Percentiles rank a stretch among this genome's conserved stretches.
phyloP scores from a whole-genome alignment of 2,113 vertebrate species.

The Puntigrus tetrazona region DNA sequence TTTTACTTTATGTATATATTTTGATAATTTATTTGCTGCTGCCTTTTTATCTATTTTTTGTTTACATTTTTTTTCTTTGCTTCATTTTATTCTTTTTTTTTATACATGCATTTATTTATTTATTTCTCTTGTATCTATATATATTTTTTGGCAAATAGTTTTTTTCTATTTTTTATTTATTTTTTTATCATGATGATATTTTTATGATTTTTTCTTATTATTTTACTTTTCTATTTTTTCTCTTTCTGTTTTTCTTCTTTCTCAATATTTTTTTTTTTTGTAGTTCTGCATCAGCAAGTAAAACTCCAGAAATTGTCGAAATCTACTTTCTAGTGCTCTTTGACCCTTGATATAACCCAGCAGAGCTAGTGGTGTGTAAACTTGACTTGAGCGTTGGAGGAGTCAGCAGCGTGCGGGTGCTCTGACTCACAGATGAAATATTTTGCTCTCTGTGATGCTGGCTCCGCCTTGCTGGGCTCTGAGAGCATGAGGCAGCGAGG shows the following conservation, averaged over 20 bases:
- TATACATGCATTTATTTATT: not conserved
- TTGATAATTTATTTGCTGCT: too few species aligned
- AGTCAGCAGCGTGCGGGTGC: not conserved
- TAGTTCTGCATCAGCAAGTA: not conserved
- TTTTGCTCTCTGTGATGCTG: conserved; percentile 64
- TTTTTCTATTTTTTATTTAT: not conserved
- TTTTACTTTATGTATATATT: too few species aligned
- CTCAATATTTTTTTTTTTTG: not conserved
- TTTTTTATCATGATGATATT: too few species aligned
- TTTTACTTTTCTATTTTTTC: not conserved
- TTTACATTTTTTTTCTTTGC: not conserved
- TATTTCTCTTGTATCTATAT: not conserved
- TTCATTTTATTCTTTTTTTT: not conserved
- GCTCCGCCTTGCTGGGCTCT: conserved; percentile 61
- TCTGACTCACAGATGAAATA: conserved; percentile 80
- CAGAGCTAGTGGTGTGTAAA: conserved; percentile 14
- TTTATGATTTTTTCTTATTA: not conserved
- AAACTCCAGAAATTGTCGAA: not conserved
- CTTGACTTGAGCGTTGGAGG: not conserved
- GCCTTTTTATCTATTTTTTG: too few species aligned
- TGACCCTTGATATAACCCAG: not conserved
- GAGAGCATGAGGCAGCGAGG: conserved; percentile 28
- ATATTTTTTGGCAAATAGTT: not conserved
- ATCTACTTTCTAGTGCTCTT: not conserved
- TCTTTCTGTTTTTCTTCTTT: not conserved